Evolutionary conservation across 1,140 invertebrate species (phyloP), one percentile per base, ranked within the genome.

Genomic region (Brachionus sp.): DNA sequence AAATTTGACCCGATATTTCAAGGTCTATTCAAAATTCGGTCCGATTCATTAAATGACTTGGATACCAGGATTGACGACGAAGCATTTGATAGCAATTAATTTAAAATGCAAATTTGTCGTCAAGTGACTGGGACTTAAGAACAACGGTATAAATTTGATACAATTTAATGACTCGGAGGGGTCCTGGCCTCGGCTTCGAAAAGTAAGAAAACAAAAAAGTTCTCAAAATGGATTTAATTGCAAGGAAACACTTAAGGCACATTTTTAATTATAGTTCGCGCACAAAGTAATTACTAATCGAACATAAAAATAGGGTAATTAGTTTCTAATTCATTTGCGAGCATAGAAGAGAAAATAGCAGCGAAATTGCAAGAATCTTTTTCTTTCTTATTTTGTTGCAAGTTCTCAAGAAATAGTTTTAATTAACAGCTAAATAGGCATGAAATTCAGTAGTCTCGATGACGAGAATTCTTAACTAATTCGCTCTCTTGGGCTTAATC

Each of bases 201-300:
- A 70, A 70, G 35, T 70, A 75, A 46, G 42, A 75, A 75, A 75
- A 75, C 37, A 75, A 75, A 75, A 75, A 75, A 44, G 37, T 75
- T 75, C 42, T 75, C 70, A 10, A 75, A 75, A 75, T 75, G 70
- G 70, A 75, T 75, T 75, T 75, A 46, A 75, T 75, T 75, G 70
- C 42, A 75, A 75, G 70, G 70, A 75, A 75, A 75, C 70, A 75
- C 70, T 75, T 75, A 75, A 75, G 70, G 70, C 70, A 75, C 37
- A 75, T 70, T 70, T 66, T 70, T 70, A 70, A 70, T 70, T 70
- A 70, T 70, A 70, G 66, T 70, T 70, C 66, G 66, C 66, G 33
- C 29, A 57, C 29, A 75, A 75, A 75, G 33, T 46, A 75, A 75
- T 75, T 75, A 70, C 66, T 70, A 70, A 70, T 70, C 50, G 64